Percentiles rank a stretch among this genome's conserved stretches.
Evolutionary conservation across 1,140 invertebrate species (phyloP).

Genomic region (Halictus rubicundus): DNA sequence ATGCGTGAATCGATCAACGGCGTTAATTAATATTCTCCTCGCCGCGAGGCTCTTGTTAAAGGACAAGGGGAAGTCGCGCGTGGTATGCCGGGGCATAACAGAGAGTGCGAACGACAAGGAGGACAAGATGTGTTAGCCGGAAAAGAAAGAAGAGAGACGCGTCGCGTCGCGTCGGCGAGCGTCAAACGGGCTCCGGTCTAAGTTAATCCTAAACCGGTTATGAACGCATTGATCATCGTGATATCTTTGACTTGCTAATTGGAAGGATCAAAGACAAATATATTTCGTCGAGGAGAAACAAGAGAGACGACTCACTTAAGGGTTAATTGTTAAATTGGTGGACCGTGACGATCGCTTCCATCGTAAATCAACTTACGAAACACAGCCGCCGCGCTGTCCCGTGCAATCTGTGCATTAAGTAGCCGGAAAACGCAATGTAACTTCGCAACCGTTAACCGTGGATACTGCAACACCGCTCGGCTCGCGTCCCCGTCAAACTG

Average conservation of each 20-base stretch:
- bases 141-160: constrained; percentile 1
- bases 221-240: constrained; percentile 64
- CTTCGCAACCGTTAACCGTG: too few relatives aligned
- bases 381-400: too few relatives aligned
- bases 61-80: constrained; percentile 10
- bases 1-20: constrained; percentile 59
- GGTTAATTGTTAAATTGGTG: constrained; percentile 14
- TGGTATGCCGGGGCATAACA: background rate
- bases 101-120: too few relatives aligned
- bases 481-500: too few relatives aligned
- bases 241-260: constrained; percentile 71
- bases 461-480: too few relatives aligned
- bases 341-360: constrained; percentile 29
- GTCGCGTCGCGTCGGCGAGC: background rate
- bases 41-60: constrained; percentile 7
- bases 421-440: too few relatives aligned
- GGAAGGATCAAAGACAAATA: constrained; percentile 68
- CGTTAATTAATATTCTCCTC: constrained; percentile 65
- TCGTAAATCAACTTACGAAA: background rate
- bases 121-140: background rate
- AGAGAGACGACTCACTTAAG: background rate
- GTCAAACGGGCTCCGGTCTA: constrained; percentile 34
- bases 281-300: constrained; percentile 31
- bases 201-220: constrained; percentile 69
- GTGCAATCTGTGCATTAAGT: too few relatives aligned